Conservation (phyloP, 1,140 invertebrate genomes). For the Anagrus nilaparvatae region DNA sequence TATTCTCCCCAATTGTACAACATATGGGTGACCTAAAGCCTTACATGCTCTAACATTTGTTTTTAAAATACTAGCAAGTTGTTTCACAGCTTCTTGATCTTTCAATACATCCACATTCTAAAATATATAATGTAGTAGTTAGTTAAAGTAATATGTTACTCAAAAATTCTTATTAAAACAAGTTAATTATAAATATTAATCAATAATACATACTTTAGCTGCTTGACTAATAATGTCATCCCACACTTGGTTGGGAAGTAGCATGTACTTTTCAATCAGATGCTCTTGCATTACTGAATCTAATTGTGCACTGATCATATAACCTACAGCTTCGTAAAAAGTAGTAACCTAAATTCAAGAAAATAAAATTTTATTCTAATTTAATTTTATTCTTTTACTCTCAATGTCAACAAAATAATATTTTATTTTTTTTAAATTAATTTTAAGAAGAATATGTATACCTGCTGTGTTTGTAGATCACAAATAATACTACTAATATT, state of each 20-base stretch:
- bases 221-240: conserved; percentile 97
- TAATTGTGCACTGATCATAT: conserved; percentile 95
- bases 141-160: not conserved
- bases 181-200: no score
- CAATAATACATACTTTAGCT: conserved; percentile 50
- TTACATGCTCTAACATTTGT: conserved; percentile 98
- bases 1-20: conserved; percentile 88
- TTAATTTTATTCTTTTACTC: no score
- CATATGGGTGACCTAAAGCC: conserved; percentile 92
- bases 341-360: conserved; percentile 79
- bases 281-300: conserved; percentile 83
- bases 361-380: no score
- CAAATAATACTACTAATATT: conserved; percentile 97
- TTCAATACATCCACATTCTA: conserved; percentile 93
- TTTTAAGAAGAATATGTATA: conserved; percentile 26
- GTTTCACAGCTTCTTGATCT: conserved; percentile 93
- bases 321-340: conserved; percentile 99
- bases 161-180: no score
- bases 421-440: conserved; percentile 4
- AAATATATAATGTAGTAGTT: conserved; percentile 19
- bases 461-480: conserved; percentile 94
- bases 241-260: conserved; percentile 97
- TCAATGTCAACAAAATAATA: no score
- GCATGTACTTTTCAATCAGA: conserved; percentile 96
- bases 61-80: conserved; percentile 95